Evolutionary conservation across 2,797 vertebrate genomes (phyloP).

Genomic region (Microtus californicus): DNA sequence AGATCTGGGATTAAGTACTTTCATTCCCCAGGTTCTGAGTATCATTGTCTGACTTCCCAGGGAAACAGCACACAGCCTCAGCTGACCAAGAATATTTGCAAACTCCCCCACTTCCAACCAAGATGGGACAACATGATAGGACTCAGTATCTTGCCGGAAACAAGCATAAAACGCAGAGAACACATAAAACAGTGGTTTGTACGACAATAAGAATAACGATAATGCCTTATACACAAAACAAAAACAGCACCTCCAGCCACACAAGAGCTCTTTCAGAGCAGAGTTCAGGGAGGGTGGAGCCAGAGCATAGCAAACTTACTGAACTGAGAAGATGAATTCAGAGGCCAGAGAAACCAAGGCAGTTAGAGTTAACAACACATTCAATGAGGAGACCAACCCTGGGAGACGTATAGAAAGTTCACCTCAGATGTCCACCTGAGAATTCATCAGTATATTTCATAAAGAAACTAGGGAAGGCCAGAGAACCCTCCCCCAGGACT

Average conservation of each 20-base stretch:
- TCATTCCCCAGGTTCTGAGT: not conserved
- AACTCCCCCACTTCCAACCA: not conserved
- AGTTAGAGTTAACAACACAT: not conserved
- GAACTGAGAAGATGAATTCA: not conserved
- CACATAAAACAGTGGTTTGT: conserved; percentile 14
- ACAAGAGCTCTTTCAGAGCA: not conserved
- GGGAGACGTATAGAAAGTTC: not conserved
- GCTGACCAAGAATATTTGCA: not conserved
- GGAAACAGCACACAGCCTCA: not conserved
- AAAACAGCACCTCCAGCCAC: not conserved
- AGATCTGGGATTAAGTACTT: not conserved
- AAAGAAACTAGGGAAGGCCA: not conserved
- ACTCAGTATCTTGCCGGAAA: not conserved
- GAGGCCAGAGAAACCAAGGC: not conserved
- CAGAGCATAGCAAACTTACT: not conserved
- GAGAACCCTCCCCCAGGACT: not conserved
- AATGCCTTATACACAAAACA: not conserved
- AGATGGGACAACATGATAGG: not conserved
- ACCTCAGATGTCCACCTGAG: not conserved
- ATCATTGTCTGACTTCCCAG: not conserved
- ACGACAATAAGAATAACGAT: not conserved
- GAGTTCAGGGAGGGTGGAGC: not conserved
- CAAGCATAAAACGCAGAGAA: conserved; percentile 23
- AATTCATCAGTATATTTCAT: not conserved
- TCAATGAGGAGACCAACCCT: not conserved